Base-by-base conservation (phyloP, 2,888 invertebrate species). In the Sarcophaga variegata region DNA sequence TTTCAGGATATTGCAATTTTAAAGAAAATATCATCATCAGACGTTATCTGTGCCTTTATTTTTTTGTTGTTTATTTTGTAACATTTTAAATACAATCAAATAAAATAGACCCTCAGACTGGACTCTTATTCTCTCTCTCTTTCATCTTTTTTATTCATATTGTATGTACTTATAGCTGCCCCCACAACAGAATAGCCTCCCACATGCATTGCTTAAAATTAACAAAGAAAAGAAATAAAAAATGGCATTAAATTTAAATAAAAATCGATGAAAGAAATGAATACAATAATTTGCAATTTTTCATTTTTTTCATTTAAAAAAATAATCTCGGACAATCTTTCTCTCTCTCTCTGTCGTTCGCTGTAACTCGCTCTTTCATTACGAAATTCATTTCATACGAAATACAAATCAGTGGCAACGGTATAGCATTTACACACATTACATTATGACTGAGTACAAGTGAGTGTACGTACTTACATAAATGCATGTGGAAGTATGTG, bases 321-420 rank as follows among this genome's bases (percentile, higher is more conserved):
- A 54, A 70, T 82, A 82, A 82, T 83, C 77, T 83, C 54, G 82
- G 77, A 67, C 82, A 71, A 78, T 77, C 71, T 83, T 47, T 71
- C 54, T 76, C 45, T 45, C 14, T 70, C 45, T 64, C 12, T 64
- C 37, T 37, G 0, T 6, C 37, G 6, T 6, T 37, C 37, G 1
- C 37, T 37, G 6, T 37, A 6, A 1, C 37, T 1, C 37, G 8
- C 37, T 37, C 37, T 37, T n/a, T n/a, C n/a, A n/a, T n/a, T n/a
- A n/a, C n/a, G n/a, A n/a, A n/a, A n/a, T n/a, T n/a, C n/a, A n/a
- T n/a, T n/a, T n/a, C 37, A 37, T 37, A 37, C 0, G 3, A 10
- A 37, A 37, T 37, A 37, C 37, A 37, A 10, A 8, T 37, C 37
- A 37, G 10, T 37, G 2, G 37, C 37, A 37, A 37, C 37, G 37